These are phyloP conservation scores for Cryptops parisi DNA, from an alignment of 2,888 invertebrate genomes.

Conservation along the genomic window DNA sequence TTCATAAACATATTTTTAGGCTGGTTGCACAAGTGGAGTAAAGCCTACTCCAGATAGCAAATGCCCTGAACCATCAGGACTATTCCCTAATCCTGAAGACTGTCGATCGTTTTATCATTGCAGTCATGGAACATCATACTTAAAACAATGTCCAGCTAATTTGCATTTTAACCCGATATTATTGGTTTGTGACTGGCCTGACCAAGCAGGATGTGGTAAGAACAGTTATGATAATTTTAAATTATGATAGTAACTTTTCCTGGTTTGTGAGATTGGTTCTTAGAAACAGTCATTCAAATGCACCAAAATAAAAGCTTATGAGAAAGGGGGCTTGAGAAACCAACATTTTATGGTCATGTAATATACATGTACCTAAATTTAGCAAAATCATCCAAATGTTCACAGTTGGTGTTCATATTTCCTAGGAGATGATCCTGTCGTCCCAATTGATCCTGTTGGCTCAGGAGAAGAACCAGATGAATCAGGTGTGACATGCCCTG, in stretches of 20 bases:
- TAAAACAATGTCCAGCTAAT: not conserved
- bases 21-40: too few species aligned
- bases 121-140: not conserved
- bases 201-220: constrained; percentile 1
- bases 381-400: too few species aligned
- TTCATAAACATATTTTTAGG: too few species aligned
- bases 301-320: too few species aligned
- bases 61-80: constrained; percentile 15
- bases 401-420: not conserved
- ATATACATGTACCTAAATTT: too few species aligned
- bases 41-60: too few species aligned
- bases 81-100: constrained; percentile 16
- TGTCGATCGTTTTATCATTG: constrained; percentile 10
- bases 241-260: too few species aligned
- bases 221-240: too few species aligned
- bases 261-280: too few species aligned
- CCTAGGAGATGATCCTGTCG: not conserved
- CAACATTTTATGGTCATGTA: too few species aligned
- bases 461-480: not conserved
- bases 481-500: not conserved
- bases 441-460: not conserved
- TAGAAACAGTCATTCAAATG: too few species aligned
- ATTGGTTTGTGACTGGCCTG: constrained; percentile 5
- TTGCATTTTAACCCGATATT: not conserved
- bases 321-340: too few species aligned